Conservation (phyloP, 1,140 invertebrate genomes). For the Babylonia areolata region DNA sequence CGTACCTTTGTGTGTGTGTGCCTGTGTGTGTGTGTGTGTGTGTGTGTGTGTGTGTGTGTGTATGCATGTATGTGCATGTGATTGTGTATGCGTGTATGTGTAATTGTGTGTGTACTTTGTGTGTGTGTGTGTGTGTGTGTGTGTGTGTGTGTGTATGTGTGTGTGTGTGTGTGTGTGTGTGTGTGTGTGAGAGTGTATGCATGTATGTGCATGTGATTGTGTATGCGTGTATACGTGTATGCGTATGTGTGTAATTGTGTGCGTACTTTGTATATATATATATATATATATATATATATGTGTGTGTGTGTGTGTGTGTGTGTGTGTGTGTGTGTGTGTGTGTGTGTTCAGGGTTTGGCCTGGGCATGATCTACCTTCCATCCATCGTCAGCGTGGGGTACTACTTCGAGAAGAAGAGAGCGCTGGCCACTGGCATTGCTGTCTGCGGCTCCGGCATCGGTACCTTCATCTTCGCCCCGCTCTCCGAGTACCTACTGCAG, state of each 20-base stretch:
- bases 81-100: no score
- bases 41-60: not conserved
- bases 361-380: slow-evolving; percentile 95
- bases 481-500: slow-evolving; percentile 60
- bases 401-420: slow-evolving; percentile 94
- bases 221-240: not conserved
- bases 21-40: no score
- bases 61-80: no score
- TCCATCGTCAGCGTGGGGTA: slow-evolving; percentile 96
- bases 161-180: not conserved
- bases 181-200: not conserved
- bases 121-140: not conserved
- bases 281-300: not conserved
- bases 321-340: slow-evolving; percentile 18
- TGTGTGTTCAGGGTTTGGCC: slow-evolving; percentile 85
- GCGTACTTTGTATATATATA: not conserved
- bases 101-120: no score
- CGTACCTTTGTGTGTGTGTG: no score
- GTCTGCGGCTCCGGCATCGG: slow-evolving; percentile 92
- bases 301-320: slow-evolving; percentile 11
- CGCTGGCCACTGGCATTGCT: slow-evolving; percentile 94
- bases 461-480: slow-evolving; percentile 92
- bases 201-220: not conserved
- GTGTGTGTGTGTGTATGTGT: not conserved
- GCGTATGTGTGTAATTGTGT: not conserved